Evolutionary conservation across 2,888 invertebrate genomes (phyloP), one percentile per base, ranked within the genome.

Genomic region (Marronus borbonicus): DNA sequence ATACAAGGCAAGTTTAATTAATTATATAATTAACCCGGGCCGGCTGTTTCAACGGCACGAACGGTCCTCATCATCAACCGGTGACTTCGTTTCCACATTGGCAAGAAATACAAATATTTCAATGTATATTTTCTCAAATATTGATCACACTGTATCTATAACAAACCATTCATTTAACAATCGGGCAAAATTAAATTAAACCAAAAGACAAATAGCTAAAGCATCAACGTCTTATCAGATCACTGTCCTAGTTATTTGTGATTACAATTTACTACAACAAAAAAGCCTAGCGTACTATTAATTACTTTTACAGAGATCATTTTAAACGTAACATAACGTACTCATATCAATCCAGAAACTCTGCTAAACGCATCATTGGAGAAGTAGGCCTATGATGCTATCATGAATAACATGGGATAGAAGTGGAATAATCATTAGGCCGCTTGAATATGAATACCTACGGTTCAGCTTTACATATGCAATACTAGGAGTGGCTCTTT

Each of bases 301-400:
- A 60, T 60, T 60, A 60, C 60, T 24, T 28, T 64, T 64, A 28
- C 31, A 64, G 64, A n/a, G 4, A 1, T 64, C 31, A 14, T 36
- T 2, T n/a, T 36, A n/a, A 14, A 14, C 8, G 17, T 17, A 58
- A 7, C 20, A 17, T n/a, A 58, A 14, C 14, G 17, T n/a, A 36
- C 28, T 28, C n/a, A 17, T 31, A 64, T 64, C 64, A 39, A 17
- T 17, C 39, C 28, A 31, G 36, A n/a, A 39, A 39, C 36, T 17
- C 64, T 64, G 64, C 39, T 64, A 64, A 64, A 64, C 39, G 64
- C 64, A 64, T 64, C 64, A 64, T 64, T 39, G 39, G 31, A 64
- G 39, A 64, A 64, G 31, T 31, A 64, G 64, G 64, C 31, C 64
- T 64, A 31, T 58, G 39, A 64, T 64, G 5, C 36, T 36, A 64